phyloP scores from a whole-genome alignment of 2,113 vertebrate genomes.

The mouse (Mus musculus) region GRCm39 chr7:94877501-94878000 shows the following conservation, averaged over 20 bases:
- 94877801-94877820: not conserved
- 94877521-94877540: not conserved
- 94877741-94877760: not conserved
- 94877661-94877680: not conserved
- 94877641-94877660: not conserved
- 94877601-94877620: not conserved
- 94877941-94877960: not conserved
- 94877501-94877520: not conserved
- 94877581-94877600: not conserved
- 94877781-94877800: not conserved
- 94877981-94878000: not conserved
- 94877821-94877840: not conserved
- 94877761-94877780: not conserved
- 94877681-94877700: not conserved
- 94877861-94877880: not conserved
- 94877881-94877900: not conserved
- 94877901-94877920: not conserved
- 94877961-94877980: not conserved
- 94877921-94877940: not conserved
- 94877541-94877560: not conserved
- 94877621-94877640: not conserved
- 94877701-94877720: not conserved
- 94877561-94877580: constrained; percentile 9
- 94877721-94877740: not conserved
- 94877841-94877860: not conserved